Conservation (phyloP, 2,113 vertebrate genomes). For the Mobula birostris region DNA sequence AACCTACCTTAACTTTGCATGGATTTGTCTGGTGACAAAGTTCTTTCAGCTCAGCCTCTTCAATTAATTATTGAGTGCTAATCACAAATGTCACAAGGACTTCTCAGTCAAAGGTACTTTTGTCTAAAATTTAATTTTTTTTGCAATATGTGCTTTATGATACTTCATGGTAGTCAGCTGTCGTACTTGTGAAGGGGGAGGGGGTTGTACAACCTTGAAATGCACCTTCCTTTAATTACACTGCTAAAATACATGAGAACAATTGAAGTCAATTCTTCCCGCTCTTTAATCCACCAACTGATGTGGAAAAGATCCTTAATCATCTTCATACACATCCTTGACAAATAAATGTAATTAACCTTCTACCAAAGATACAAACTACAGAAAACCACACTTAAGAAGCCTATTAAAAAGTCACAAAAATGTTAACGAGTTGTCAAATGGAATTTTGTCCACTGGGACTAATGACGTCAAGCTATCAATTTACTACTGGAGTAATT, state of each 20-base stretch:
- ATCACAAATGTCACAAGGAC: neutral
- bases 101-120: neutral
- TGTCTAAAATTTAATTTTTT: neutral
- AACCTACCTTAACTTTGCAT: neutral
- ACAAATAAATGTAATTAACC: constrained; percentile 17
- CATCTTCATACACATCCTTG: neutral
- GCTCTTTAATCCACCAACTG: neutral
- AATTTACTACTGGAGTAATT: neutral
- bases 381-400: constrained; percentile 10
- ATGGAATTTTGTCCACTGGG: neutral
- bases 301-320: neutral
- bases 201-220: neutral
- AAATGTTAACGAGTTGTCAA: constrained; percentile 15
- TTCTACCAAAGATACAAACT: neutral
- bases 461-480: neutral
- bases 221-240: neutral
- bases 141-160: neutral
- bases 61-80: neutral
- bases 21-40: neutral
- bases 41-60: neutral
- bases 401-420: constrained; percentile 15
- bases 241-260: neutral
- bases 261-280: neutral
- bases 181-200: too few relatives aligned
- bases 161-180: neutral